Evolutionary conservation across 1,140 invertebrate genomes (phyloP), one percentile per base, ranked within the genome.

Genomic region (Drosophila lini): DNA sequence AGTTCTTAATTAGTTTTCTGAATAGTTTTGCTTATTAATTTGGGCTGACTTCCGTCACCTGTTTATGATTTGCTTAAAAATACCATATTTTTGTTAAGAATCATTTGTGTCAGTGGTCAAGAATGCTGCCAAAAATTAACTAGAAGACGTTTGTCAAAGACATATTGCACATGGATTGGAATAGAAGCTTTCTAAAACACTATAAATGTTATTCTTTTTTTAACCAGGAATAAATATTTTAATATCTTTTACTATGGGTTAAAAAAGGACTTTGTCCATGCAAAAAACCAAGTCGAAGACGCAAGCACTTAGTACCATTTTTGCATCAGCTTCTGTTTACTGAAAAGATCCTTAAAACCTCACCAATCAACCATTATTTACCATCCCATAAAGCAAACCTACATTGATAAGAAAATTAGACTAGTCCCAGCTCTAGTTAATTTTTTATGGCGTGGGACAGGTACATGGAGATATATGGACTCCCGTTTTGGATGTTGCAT

Each of bases 401-500:
- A 8, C 28, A 31, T n/a, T 68, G 52, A 73, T 64, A 61, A 61
- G 44, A 63, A 77, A 73, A 62, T 61, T 83, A 31, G 13, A 36
- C 15, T 11, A 16, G 42, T 3, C 22, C 15, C 25, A 50, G 41
- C 40, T 67, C 40, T 22, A n/a, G 19, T 70, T 58, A 5, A 19
- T 32, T 28, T 22, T 34, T 41, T 70, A 41, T 58, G 44, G 65
- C 65, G 42, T 59, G 65, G 65, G 65, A 50, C 64, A 58, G 36
- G 19, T 58, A 56, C 65, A 69, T 55, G 25, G 32, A 69, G 25
- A 69, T 69, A 45, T 67, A 67, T 45, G 5, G 62, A 69, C 65
- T 70, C 68, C 64, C 68, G 65, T 71, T 58, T 55, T 71, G 68
- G 42, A 71, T 58, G 69, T 71, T 57, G 68, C 65, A 42, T 70